Base-by-base conservation (phyloP, 1,140 invertebrate species). In the Drosophila obscura region DNA sequence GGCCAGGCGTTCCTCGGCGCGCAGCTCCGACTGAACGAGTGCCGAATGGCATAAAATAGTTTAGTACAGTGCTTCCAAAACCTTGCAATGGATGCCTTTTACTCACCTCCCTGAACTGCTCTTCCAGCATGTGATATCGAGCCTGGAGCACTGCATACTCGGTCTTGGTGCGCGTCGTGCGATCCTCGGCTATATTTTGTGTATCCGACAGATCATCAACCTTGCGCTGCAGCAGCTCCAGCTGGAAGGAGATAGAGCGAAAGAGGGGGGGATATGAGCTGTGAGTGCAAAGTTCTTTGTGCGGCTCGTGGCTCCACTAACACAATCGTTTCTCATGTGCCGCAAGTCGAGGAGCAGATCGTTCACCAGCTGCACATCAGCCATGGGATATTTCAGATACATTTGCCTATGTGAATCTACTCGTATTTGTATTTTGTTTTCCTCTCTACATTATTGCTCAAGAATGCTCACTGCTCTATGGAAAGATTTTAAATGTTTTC, bases 61-160 rank as follows among this genome's bases (percentile, higher is more conserved):
- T 44, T 49, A 44, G 13, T 13, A 9, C 4, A 60, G 1, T 60
- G 22, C 16, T 16, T 64, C 28, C 22, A 24, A 59, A 61, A 60
- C 35, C 4, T 5, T 51, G n/a, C 4, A n/a, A n/a, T 19, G 19
- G 9, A 19, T 15, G 6, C 16, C 6, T 7, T 43, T n/a, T 5
- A 80, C 74, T 80, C 44, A 96, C 94, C 92, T 99, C 97, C 80
- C 97, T 94, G 13, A 97, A 94, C 84, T 98, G 96, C 92, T 98
- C 98, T 90, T 99, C 98, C 60, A 98, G 93, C 94, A 97, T 97
- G 80, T 97, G 95, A 75, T 98, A 95, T 83, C 97, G 94, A 2
- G 96, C 96, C 84, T 97, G 96, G 13, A 98, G 93, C 44, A 96
- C 96, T 0, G 96, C 96, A 94, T 98, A 98, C 92, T 98, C 97